Base-by-base conservation (phyloP, 2,888 invertebrate species). In the Sesia bembeciformis region DNA sequence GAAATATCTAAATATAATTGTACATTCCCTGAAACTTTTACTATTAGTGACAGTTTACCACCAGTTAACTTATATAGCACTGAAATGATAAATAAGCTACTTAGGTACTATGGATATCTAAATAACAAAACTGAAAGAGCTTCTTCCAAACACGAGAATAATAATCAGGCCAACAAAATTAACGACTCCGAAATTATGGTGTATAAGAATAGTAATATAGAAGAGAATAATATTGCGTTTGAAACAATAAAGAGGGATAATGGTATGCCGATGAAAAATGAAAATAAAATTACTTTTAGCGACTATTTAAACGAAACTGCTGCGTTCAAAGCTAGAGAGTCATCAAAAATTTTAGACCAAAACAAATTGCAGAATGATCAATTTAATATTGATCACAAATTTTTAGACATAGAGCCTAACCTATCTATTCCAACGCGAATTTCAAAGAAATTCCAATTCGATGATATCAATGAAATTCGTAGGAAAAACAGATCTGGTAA, bases 61-160 rank as follows among this genome's bases (percentile, higher is more conserved):
- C 89, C 89, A 3, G 89, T 89, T 49, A 89, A 87, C 68, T 76
- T 89, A 63, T 89, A 89, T 56, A 89, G 89, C 56, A 88, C 89
- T 43, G 89, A 89, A 75, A 89, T 89, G 89, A 89, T 89, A 58
- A 89, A 89, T 61, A 89, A 88, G 65, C 69, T 89, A 61, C 63
- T 89, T 39, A 75, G 85, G 57, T 89, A 87, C 59, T 89, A 89
- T 56, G 89, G 89, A 40, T 89, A 85, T 61, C 67, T 88, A 7
- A 87, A 81, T 63, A 88, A 89, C 63, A 87, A 86, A 79, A 84
- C 84, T 6, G 86, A 86, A 52, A 81, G 76, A 69, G 67, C 68
- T 51, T 66, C 59, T 52, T 56, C 64, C 53, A 79, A 77, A 58
- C 74, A 72, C 53, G 71, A 65, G 43, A 70, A 62, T 43, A 68